Percentiles rank a stretch among this genome's conserved stretches.
Conservation (phyloP, 1,140 invertebrate genomes). For the Tenebrio molitor region DNA sequence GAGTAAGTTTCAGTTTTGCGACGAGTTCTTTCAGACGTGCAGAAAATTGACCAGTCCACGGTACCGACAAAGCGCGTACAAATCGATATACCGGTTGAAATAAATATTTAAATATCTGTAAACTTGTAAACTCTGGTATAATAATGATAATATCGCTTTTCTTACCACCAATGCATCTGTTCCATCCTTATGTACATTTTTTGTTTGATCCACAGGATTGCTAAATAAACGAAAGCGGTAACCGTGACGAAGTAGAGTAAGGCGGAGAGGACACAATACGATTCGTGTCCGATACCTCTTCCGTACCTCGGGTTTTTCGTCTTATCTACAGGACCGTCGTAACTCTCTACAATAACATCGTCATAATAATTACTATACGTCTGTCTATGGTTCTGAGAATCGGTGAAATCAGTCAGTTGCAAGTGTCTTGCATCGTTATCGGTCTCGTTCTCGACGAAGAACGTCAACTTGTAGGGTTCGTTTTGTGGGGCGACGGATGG, state of each 20-base stretch:
- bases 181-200: constrained; percentile 64
- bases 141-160: constrained; percentile 1
- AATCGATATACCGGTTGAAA: constrained; percentile 4
- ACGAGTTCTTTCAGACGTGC: no score
- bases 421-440: constrained; percentile 44
- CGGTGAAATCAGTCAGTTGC: constrained; percentile 50
- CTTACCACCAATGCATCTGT: constrained; percentile 65
- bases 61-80: constrained; percentile 7
- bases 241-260: constrained; percentile 66
- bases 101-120: constrained; percentile 14
- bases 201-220: constrained; percentile 65
- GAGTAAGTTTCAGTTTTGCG: no score
- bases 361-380: constrained; percentile 53
- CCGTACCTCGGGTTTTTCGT: constrained; percentile 40
- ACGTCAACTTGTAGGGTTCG: constrained; percentile 61
- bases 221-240: constrained; percentile 63
- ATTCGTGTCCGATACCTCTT: constrained; percentile 56
- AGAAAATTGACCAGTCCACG: constrained; percentile 3
- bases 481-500: constrained; percentile 46
- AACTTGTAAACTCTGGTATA: constrained; percentile 7
- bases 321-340: constrained; percentile 45
- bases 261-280: constrained; percentile 63
- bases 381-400: constrained; percentile 49
- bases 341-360: constrained; percentile 58
- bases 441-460: constrained; percentile 60